Base-by-base conservation (phyloP, 2,113 vertebrate genomes). In the Dolichallabes microphthalmus region DNA sequence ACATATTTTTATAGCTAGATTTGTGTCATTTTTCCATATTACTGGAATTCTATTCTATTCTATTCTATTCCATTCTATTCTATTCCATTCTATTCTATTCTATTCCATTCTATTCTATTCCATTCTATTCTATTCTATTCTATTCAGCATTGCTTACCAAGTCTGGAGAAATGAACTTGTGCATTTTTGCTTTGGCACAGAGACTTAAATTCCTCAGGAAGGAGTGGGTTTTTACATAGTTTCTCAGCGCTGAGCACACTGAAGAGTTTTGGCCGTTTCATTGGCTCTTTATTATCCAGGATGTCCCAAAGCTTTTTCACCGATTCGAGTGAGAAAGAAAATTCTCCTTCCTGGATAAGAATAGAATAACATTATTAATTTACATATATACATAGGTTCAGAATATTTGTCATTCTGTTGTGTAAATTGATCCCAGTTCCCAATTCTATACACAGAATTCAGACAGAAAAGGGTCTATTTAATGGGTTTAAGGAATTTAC, bases 231-330 rank as follows among this genome's bases (percentile, higher is more conserved):
- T 52, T 58, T 61, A 35, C 89, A 89, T 20, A 88, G 61, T 27
- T 83, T 55, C 13, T 35, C 61, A 15, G 82, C 52, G 9, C 57
- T 64, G 73, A 19, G 45, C 25, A 83, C 75, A 22, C 60, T 8
- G 4, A 58, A 25, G 10, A 1, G 22, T 19, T 77, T 60, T 5
- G 50, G 39, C 9, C 52, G 35, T 4, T 83, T 45, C 15, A 19
- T 35, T 6, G 64, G 8, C 7, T 35, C 53, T 1, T 74, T 68
- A 10, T 13, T n/a, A 3, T 17, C 22, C 52, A 90, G 61, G 27
- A 88, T 50, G 39, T n/a, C 61, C 73, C 80, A 83, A 17, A 90
- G 82, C 20, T 81, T 83, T 77, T 84, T 88, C 20, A 89, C 87
- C 4, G 81, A 55, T 57, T 88, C 87, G 3, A 90, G 83, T 17